These are phyloP conservation scores for Chymomyza amoena DNA, from an alignment of 2,888 invertebrate species.

Conservation along the genomic window DNA sequence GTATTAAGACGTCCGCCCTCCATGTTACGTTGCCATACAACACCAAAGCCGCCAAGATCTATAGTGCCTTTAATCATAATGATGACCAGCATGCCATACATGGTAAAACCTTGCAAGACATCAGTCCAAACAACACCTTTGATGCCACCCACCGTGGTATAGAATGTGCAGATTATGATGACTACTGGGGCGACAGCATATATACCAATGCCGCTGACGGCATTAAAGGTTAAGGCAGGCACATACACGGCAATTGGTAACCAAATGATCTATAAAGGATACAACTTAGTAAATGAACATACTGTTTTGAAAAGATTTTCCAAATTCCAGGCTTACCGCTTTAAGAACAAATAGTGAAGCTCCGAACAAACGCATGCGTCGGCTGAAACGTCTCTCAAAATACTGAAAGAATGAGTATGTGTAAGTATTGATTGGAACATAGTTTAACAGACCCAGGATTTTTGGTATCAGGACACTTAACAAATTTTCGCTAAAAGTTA, in stretches of 20 bases:
- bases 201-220: slow-evolving; percentile 85
- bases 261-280: slow-evolving; percentile 65
- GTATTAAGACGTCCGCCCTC: slow-evolving; percentile 85
- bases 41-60: slow-evolving; percentile 84
- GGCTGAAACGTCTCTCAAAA: slow-evolving; percentile 85
- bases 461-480: background rate
- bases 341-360: slow-evolving; percentile 84
- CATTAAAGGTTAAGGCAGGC: slow-evolving; percentile 87
- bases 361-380: slow-evolving; percentile 84
- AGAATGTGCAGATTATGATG: slow-evolving; percentile 89
- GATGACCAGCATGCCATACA: slow-evolving; percentile 86
- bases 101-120: slow-evolving; percentile 86
- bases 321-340: slow-evolving; percentile 81
- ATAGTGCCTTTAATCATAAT: slow-evolving; percentile 86
- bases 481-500: background rate
- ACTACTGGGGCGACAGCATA: slow-evolving; percentile 90
- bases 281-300: background rate
- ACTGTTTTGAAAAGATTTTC: background rate
- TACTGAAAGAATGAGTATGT: slow-evolving; percentile 80
- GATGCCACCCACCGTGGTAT: slow-evolving; percentile 90
- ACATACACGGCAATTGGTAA: slow-evolving; percentile 82
- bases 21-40: slow-evolving; percentile 84
- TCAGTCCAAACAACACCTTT: slow-evolving; percentile 91
- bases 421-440: background rate
- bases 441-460: background rate